Base-by-base conservation (phyloP, 2,113 vertebrate species). In the Corythornis cristatus region DNA sequence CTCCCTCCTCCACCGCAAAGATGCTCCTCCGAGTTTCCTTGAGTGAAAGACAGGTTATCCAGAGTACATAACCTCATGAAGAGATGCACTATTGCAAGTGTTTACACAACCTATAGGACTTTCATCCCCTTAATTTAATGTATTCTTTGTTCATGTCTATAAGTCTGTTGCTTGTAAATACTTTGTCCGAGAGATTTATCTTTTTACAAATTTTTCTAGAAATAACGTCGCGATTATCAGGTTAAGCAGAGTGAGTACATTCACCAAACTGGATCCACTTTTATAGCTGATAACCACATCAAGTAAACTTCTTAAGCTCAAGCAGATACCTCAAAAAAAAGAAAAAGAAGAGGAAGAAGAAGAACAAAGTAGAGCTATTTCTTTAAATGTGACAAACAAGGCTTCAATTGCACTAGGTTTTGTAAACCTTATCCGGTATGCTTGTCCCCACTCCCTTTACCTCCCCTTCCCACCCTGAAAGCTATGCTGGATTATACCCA, bases 121-220 rank as follows among this genome's bases (percentile, higher is more conserved):
- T 92, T 95, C 95, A 96, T 85, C 86, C 93, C 93, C 91, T 97
- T 98, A 98, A 98, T 98, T 98, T 98, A 98, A 97, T 93, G 95
- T 97, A 73, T 97, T 97, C 90, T 67, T 97, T 40, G 95, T 97
- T 96, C 40, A 46, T 94, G 93, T 97, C 95, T 96, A 88, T 97
- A 96, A 96, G 96, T 98, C 97, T 95, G 97, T 97, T 96, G 97
- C 95, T 96, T 98, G 97, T 98, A 98, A 97, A 98, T 98, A 98
- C 93, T 98, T 97, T 95, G 97, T 97, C 95, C 57, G 43, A 98
- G 97, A 98, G 98, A 97, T 98, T 98, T 98, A 98, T 98, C 98
- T 98, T 98, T 98, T 97, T 98, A 98, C 95, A 97, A 93, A 97
- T 97, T 98, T 96, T 98, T 98, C 96, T 98, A 98, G 97, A 96